Percentiles rank a stretch among this genome's conserved stretches.
These are phyloP conservation scores for Anguilla rostrata DNA, from an alignment of 2,113 vertebrate genomes.

Conservation along the genomic window DNA sequence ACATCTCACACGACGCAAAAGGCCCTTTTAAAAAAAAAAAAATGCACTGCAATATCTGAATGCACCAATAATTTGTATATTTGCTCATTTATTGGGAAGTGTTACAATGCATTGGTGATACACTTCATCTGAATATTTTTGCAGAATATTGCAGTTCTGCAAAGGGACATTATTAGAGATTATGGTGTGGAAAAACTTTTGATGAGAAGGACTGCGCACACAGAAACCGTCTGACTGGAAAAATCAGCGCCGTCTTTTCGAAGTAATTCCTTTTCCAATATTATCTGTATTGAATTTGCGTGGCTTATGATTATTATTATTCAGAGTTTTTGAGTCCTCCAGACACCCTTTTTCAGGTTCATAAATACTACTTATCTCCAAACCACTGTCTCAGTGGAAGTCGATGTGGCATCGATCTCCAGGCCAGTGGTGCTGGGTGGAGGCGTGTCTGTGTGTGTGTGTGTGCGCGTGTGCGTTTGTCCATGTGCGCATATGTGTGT, in stretches of 20 bases:
- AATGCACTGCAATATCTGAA: no score
- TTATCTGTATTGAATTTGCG: not conserved
- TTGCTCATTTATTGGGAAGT: no score
- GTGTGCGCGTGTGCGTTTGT: not conserved
- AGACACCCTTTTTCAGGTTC: not conserved
- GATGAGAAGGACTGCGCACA: not conserved
- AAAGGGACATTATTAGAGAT: not conserved
- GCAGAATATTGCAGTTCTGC: no score
- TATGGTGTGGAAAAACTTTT: not conserved
- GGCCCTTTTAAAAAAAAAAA: no score
- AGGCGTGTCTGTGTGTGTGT: not conserved
- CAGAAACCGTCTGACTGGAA: not conserved
- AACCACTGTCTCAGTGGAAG: not conserved
- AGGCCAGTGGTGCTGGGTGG: not conserved
- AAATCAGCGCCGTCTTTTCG: not conserved
- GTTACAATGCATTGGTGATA: no score
- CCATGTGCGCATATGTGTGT: no score
- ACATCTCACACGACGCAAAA: no score
- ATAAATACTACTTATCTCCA: not conserved
- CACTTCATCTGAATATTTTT: no score
- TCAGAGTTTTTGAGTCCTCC: not conserved
- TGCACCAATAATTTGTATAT: no score
- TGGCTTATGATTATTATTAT: not conserved
- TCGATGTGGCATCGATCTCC: not conserved
- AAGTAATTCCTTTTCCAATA: slow-evolving; percentile 4